Base-by-base conservation (phyloP, 2,797 vertebrate genomes). In the Gadopsis marmoratus region DNA sequence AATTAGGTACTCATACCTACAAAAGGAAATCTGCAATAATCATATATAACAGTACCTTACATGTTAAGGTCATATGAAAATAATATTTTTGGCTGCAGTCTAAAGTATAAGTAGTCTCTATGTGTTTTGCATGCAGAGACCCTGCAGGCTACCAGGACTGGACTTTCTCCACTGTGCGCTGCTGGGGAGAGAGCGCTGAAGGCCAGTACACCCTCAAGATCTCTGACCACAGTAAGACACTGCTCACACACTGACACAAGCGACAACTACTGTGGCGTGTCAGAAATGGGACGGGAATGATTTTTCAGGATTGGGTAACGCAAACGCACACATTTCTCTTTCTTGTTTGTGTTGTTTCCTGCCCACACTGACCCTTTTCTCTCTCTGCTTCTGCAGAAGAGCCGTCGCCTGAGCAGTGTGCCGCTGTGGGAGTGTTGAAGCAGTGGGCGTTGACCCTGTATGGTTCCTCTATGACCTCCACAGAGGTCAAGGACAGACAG, bases 91-190 rank as follows among this genome's bases (percentile, higher is more conserved):
- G 21, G 26, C 11, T 60, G 45, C 33, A 9, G 37, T 70, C 17
- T 23, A 16, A 48, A 65, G 39, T 12, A 41, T 3, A 11, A 13
- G 29, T 13, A 11, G 16, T 13, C 1, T 39, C 3, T 53, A 29
- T 59, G 11, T 71, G 39, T 66, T 48, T 53, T 21, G 55, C 76
- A 41, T 29, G 58, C 80, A 99, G 98, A 84, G 97, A 99, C 61
- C 71, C 95, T 64, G 90, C 86, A 0, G 98, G 98, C 61, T 97
- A 97, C 71, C 93, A 94, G 0, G 98, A 98, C 85, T 99, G 98
- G 98, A 99, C 97, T 17, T 99, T 99, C 91, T 99, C 98, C 82
- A 98, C 97, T 0, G 98, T 99, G 53, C 96, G 98, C 4, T 99
- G 98, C 94, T 99, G 98, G 98, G 98, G 98, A 0, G 98, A 99